Percentiles rank a stretch among this genome's conserved stretches.
Evolutionary conservation across 2,888 invertebrate genomes (phyloP).

Genomic region (Tetanocera ferruginea): DNA sequence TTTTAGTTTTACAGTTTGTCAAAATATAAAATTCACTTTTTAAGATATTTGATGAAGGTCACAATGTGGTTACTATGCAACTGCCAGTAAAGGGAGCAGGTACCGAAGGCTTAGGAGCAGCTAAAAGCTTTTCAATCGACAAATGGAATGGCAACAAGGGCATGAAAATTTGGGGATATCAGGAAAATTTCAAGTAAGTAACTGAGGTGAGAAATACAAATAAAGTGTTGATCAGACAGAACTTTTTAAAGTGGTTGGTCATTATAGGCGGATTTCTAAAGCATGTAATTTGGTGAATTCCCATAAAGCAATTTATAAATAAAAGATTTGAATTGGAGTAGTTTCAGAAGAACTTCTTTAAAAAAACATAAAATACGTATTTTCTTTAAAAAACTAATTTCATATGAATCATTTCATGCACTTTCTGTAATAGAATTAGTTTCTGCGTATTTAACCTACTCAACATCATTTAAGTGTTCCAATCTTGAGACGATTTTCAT

Average conservation of each 20-base stretch:
- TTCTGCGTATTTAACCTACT: too few species aligned
- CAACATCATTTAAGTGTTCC: too few species aligned
- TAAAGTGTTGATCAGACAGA: neutral
- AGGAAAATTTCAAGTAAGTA: slow-evolving; percentile 60
- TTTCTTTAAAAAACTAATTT: too few species aligned
- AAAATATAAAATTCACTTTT: slow-evolving; percentile 27
- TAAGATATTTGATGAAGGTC: slow-evolving; percentile 77
- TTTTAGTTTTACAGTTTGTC: neutral
- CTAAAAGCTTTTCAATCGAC: slow-evolving; percentile 72
- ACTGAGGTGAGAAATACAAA: neutral
- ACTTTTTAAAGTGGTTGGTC: neutral
- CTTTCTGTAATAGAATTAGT: too few species aligned
- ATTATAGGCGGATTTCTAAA: neutral
- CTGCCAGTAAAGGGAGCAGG: slow-evolving; percentile 65
- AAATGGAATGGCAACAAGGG: slow-evolving; percentile 78
- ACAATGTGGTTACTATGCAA: slow-evolving; percentile 73
- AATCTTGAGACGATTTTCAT: too few species aligned
- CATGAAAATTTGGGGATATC: slow-evolving; percentile 78
- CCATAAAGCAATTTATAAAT: too few species aligned
- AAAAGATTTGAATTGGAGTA: too few species aligned
- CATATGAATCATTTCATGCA: too few species aligned
- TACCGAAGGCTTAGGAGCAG: slow-evolving; percentile 52
- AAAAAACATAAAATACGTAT: too few species aligned
- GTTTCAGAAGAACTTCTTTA: too few species aligned
- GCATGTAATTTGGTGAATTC: too few species aligned